These are phyloP conservation scores for Drosophila lutescens DNA, from an alignment of 2,888 invertebrate species.

Conservation along the genomic window DNA sequence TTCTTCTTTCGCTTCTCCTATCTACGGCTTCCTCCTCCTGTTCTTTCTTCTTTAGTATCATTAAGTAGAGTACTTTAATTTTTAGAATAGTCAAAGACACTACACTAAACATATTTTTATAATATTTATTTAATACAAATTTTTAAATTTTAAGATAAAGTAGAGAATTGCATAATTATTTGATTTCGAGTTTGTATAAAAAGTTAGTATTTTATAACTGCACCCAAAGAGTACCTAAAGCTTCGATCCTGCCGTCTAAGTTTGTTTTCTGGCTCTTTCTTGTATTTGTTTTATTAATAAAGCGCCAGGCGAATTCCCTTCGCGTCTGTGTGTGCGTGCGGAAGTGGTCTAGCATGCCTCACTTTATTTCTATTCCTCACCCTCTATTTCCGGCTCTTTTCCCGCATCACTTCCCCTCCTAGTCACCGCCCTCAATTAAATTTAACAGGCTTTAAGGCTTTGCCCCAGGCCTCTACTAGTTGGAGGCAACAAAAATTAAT, in stretches of 20 bases:
- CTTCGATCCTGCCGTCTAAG: not conserved
- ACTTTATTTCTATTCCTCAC: conserved; percentile 57
- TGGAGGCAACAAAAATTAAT: conserved; percentile 66
- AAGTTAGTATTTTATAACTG: not conserved
- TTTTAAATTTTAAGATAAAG: no score
- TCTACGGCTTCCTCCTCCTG: not conserved
- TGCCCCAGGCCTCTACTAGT: conserved; percentile 28
- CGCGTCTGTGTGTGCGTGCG: conserved; percentile 56
- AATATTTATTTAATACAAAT: no score
- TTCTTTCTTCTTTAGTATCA: not conserved
- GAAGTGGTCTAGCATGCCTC: conserved; percentile 66
- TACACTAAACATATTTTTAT: no score
- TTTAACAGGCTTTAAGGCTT: conserved; percentile 64
- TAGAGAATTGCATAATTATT: not conserved
- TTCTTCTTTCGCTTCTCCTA: not conserved
- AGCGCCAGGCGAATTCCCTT: conserved; percentile 45
- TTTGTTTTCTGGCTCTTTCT: conserved; percentile 12
- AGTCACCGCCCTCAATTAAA: conserved; percentile 65
- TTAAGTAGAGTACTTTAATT: not conserved
- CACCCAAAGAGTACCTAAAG: conserved; percentile 3
- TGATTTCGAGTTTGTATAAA: not conserved
- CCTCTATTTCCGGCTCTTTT: conserved; percentile 1
- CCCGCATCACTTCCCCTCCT: conserved; percentile 4
- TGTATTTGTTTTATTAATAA: conserved; percentile 78
- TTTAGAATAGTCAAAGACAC: no score